Base-by-base conservation (phyloP, 1,140 invertebrate species). In the Gonatopus flavifemur region DNA sequence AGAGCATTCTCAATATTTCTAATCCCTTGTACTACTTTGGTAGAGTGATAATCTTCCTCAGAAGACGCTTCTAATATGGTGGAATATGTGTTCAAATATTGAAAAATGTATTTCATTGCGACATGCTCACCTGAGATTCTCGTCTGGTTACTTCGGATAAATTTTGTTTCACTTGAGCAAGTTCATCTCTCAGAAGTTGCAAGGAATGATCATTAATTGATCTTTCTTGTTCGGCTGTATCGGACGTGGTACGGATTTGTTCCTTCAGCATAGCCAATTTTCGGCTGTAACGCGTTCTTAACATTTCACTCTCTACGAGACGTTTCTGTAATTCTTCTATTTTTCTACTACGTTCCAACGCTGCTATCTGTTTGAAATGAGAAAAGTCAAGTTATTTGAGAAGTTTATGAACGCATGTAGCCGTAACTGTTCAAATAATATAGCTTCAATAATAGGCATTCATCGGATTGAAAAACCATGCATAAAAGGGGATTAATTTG, bases 281-380 rank as follows among this genome's bases (percentile, higher is more conserved):
- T 31, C 86, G 79, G 52, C 83, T 85, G 66, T 87, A 88, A 35
- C 86, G 81, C 3, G 83, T 84, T 24, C 87, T 77, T 8, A 89
- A 58, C 58, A 88, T 77, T 70, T 91, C 88, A 18, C 84, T 85
- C 59, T 90, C 88, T 16, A 88, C 83, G 3, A 90, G 64, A 49
- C 84, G 82, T 70, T 88, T 88, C 57, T 91, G 87, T 1, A 92
- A 74, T 40, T 92, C 90, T 66, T 93, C 90, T 49, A 92, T 85
- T 76, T 91, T 92, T 25, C 89, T 80, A 0, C 87, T 89, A 16
- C 88, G 79, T 72, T 93, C 90, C 53, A 93, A 62, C 5, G 90
- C 85, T 12, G 88, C 86, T 59, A 91, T 89, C 89, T 91, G 62
- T 20, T 33, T 13, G 19, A 21, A 33, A 13, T 4, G 32, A 5